Percentiles rank a stretch among this genome's conserved stretches.
These are phyloP conservation scores for Paratrypauchen microcephalus DNA, from an alignment of 2,797 vertebrate genomes.

Conservation along the genomic window DNA sequence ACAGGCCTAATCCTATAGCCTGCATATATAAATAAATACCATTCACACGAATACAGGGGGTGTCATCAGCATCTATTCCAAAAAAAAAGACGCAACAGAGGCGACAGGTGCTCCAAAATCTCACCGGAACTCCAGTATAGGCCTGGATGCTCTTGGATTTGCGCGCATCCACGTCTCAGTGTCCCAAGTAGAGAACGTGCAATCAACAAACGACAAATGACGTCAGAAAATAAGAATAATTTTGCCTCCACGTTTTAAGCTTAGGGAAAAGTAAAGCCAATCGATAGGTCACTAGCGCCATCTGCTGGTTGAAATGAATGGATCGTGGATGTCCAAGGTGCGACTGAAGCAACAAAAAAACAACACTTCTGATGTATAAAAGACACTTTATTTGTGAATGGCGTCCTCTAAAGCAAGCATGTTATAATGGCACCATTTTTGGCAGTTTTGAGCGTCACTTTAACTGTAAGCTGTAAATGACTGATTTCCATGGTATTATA, in stretches of 20 bases:
- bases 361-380: constrained; percentile 32
- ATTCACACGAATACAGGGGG: constrained; percentile 7
- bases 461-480: not conserved
- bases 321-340: constrained; percentile 15
- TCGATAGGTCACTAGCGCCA: constrained; percentile 72
- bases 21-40: constrained; percentile 25
- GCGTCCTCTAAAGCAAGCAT: constrained; percentile 34
- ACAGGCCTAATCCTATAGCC: constrained; percentile 20
- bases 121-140: not conserved
- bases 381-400: constrained; percentile 46
- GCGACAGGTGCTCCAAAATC: constrained; percentile 10
- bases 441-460: constrained; percentile 46
- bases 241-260: constrained; percentile 19
- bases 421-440: constrained; percentile 35
- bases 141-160: no score
- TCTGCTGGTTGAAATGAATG: constrained; percentile 81
- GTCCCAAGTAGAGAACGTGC: constrained; percentile 10
- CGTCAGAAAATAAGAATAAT: constrained; percentile 31
- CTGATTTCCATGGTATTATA: not conserved
- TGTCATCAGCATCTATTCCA: not conserved
- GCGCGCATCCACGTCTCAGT: constrained; percentile 14
- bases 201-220: constrained; percentile 31
- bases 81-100: not conserved
- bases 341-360: not conserved
- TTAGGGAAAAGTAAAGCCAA: not conserved